Conservation (phyloP, 2,888 invertebrate genomes). For the Gymnoscelis rufifasciata region DNA sequence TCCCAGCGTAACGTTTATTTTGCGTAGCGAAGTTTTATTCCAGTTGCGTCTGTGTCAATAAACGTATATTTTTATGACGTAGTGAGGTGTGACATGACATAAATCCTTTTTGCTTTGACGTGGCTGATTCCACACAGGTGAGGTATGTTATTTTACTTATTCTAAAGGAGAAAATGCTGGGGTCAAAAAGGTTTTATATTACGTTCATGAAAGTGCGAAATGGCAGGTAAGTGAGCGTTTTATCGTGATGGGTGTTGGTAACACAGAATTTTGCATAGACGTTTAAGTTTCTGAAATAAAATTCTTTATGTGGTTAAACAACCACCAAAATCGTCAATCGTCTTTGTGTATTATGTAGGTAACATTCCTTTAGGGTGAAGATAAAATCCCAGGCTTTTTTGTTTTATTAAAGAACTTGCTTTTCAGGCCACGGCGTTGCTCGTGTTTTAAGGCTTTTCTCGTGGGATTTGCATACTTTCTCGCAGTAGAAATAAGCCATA, state of each 20-base stretch:
- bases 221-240: not conserved
- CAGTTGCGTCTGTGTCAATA: slow-evolving; percentile 34
- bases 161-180: not conserved
- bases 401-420: too few relatives aligned
- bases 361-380: too few relatives aligned
- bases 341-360: too few relatives aligned
- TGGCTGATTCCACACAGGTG: slow-evolving; percentile 6
- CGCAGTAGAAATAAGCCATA: too few relatives aligned
- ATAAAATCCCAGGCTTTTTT: too few relatives aligned
- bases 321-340: too few relatives aligned
- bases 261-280: not conserved
- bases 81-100: slow-evolving; percentile 21
- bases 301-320: not conserved
- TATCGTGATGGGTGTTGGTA: not conserved
- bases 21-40: slow-evolving; percentile 34
- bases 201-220: not conserved
- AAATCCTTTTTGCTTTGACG: slow-evolving; percentile 19
- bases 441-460: too few relatives aligned
- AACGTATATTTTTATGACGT: slow-evolving; percentile 32
- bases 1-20: slow-evolving; percentile 44
- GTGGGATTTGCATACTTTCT: too few relatives aligned
- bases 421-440: too few relatives aligned
- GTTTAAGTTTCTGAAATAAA: not conserved
- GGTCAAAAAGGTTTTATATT: slow-evolving; percentile 6
- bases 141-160: slow-evolving; percentile 8